A percentile compares a stretch with the other conserved stretches of the same genome.
phyloP scores from a whole-genome alignment of 2,797 vertebrate species.

The Mus minutoides region DNA sequence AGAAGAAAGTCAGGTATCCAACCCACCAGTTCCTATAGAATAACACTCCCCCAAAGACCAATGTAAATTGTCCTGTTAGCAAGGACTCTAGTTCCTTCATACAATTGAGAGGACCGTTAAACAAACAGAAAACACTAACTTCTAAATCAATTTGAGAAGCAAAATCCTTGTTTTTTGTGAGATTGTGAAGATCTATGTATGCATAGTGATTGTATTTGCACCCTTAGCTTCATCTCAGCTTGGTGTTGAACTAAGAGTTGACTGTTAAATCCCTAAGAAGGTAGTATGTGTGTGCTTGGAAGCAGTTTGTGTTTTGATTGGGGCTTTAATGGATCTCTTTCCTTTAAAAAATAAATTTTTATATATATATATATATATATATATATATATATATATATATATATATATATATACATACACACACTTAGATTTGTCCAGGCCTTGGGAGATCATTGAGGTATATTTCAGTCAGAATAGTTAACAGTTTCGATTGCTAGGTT shows the following conservation, averaged over 20 bases:
- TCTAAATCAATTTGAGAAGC: slow-evolving; percentile 36
- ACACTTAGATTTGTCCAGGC: slow-evolving; percentile 25
- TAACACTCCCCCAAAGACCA: neutral
- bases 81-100: slow-evolving; percentile 15
- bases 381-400: too few species aligned
- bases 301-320: slow-evolving; percentile 14
- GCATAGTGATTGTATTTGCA: neutral
- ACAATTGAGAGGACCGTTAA: neutral
- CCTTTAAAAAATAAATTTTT: too few species aligned
- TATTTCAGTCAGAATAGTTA: slow-evolving; percentile 55
- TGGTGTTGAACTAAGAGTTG: neutral
- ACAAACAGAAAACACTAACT: neutral
- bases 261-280: slow-evolving; percentile 7
- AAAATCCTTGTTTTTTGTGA: slow-evolving; percentile 1
- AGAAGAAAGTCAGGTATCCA: neutral
- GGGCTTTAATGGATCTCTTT: neutral
- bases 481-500: slow-evolving; percentile 44
- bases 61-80: neutral
- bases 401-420: too few species aligned
- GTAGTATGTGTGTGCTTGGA: neutral
- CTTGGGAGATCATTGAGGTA: neutral
- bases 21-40: neutral
- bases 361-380: too few species aligned
- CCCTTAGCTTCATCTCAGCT: neutral
- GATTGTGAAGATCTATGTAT: slow-evolving; percentile 9